Conservation (phyloP, 2,113 vertebrate species). For the Pardalotus punctatus region DNA sequence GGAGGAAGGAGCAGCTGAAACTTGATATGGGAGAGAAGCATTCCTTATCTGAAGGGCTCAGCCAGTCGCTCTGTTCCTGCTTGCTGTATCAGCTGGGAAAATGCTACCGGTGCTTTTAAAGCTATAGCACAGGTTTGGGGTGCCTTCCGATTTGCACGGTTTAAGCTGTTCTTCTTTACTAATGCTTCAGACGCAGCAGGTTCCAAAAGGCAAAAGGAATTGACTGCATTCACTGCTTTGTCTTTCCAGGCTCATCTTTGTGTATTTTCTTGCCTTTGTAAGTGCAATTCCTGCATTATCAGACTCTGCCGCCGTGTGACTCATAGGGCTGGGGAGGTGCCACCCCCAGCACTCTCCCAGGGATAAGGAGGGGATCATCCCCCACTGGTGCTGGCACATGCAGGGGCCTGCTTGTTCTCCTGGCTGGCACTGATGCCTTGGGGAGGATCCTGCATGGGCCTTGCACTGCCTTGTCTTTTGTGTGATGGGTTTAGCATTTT, state of each 20-base stretch:
- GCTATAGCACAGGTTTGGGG: background rate
- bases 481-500: background rate
- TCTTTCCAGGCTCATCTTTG: background rate
- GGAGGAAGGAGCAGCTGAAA: background rate
- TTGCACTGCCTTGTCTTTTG: background rate
- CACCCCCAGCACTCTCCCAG: background rate
- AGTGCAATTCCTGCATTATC: background rate
- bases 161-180: rapidly evolving
- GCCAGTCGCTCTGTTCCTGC: background rate
- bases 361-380: background rate
- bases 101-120: background rate
- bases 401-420: background rate
- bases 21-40: background rate
- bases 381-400: rapidly evolving
- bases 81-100: background rate
- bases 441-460: background rate
- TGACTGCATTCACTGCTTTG: background rate
- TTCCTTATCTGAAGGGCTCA: constrained; percentile 2
- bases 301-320: background rate
- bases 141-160: background rate
- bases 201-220: background rate
- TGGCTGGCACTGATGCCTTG: background rate
- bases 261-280: background rate
- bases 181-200: background rate
- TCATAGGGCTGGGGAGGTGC: background rate